Evolutionary conservation across 2,888 invertebrate species (phyloP), one percentile per base, ranked within the genome.

Genomic region (Trissonchulus latispiculum): DNA sequence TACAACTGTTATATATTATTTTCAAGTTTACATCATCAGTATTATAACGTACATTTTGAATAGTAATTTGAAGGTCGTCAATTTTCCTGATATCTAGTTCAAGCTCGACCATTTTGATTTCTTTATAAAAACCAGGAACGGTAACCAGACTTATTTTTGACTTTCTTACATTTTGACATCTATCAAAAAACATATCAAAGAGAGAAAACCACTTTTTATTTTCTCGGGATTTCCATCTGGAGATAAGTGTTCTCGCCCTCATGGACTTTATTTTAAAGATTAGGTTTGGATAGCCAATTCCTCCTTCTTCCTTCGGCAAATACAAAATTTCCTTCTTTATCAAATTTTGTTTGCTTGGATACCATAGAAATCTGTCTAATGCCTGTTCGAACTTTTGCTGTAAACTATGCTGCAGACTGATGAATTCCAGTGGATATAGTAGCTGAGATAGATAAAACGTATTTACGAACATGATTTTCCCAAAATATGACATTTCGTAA

Each of bases 301-400:
- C 48, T 15, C 48, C 48, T 15, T 48, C 23, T 23, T 15, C 8
- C 8, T 48, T 8, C 23, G 69, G 69, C 18, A 68, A 36, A 15
- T 68, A 36, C n/a, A 68, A 33, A 31, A 68, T 68, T 33, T 68
- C 35, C 36, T 68, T 68, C 23, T 3, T 3, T 35, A 68, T 36
- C n/a, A 68, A 36, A 33, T 68, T 68, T 23, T n/a, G 33, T 33
- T 36, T 68, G n/a, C 69, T 35, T 8, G 69, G 69, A 33, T 35
- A 68, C 69, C 69, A 68, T 15, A 68, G 29, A 68, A 35, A 68
- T 33, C 36, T 23, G 36, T 68, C 69, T 8, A 68, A 8, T 31
- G 31, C 69, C 8, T 68, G 31, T 68, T 68, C 69, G 18, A 48
- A 48, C 8, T 23, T 48, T 15, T 8, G 8, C 23, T 15, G 8